Evolutionary conservation across 92 coral and sea anemone species (phyloP), one percentile per base, ranked within the genome.

Genomic region (Pocillopora grandis): DNA sequence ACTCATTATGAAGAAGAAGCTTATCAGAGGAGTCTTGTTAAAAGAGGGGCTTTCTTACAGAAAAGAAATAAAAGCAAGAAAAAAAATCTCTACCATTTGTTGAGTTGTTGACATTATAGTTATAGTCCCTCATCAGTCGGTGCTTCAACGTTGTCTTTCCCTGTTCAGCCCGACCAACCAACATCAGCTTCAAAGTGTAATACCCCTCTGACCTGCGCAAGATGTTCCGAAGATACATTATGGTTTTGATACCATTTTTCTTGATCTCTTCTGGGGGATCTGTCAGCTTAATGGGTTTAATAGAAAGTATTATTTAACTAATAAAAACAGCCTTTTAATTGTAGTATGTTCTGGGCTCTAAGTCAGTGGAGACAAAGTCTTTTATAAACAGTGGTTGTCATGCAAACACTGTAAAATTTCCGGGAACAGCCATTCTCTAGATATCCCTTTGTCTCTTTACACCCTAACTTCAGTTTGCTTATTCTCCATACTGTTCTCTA

Each of bases 111-210:
- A 48, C 66, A 55, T 89, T 90, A 84, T 90, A 96, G 23, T 66
- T 89, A 84, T 89, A 91, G 82, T 96, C 97, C 16, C 59, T 63
- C 92, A 74, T 90, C 76, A 96, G 90, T 16, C 99, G 88, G 70
- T 94, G 95, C 93, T 94, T 95, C 78, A 96, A 74, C 10, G 99
- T 96, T 35, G 99, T 96, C 88, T 96, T 96, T 27, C 99, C 99
- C 31, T 96, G 99, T 7, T 88, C 95, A 20, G 95, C 99, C 63
- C 87, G 88, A 10, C 99, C 99, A 49, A 96, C 98, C 80, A 96
- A 81, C 98, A 96, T 94, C 82, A 96, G 89, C 84, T 96, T 96
- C 92, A 96, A 91, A 16, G 95, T 90, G 86, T 94, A 96, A 77
- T 91, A 96, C 1, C 91, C 94, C 68, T 72, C 86, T 19, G 97